Evolutionary conservation across 2,888 invertebrate species (phyloP).

Genomic region (Allolobophora icterica): DNA sequence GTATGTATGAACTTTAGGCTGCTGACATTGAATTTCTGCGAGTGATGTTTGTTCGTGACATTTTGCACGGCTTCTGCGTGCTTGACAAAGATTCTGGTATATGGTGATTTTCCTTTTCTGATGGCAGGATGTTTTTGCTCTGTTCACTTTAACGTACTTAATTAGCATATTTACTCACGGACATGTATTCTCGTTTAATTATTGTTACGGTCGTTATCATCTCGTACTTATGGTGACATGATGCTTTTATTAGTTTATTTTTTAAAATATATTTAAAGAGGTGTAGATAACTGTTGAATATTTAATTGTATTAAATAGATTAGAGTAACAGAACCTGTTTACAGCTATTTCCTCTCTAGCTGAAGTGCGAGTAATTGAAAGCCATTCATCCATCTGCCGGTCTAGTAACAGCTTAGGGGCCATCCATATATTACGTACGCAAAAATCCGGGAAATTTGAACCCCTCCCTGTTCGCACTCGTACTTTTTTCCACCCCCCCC

Average conservation of each 20-base stretch:
- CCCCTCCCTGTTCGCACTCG: no score
- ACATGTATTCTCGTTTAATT: neutral
- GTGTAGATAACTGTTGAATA: constrained; percentile 17
- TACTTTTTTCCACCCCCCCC: no score
- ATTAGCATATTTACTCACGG: neutral
- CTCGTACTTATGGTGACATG: neutral
- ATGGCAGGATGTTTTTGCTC: constrained; percentile 6
- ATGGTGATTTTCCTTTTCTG: neutral
- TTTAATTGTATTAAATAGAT: constrained; percentile 17
- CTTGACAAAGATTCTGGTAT: neutral
- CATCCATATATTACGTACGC: no score
- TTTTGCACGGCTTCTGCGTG: neutral
- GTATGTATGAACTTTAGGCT: neutral
- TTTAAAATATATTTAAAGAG: constrained; percentile 13
- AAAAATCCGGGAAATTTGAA: no score
- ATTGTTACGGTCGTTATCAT: neutral
- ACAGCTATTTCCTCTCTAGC: neutral
- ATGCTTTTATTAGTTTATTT: constrained; percentile 17
- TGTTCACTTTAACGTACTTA: constrained; percentile 9
- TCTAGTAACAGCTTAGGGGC: no score
- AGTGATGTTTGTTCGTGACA: neutral
- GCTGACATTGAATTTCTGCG: neutral
- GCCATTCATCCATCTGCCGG: neutral
- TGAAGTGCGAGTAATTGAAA: neutral
- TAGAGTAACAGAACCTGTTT: neutral